phyloP scores from a whole-genome alignment of 2,888 invertebrate genomes.

The Netelia virgata region DNA sequence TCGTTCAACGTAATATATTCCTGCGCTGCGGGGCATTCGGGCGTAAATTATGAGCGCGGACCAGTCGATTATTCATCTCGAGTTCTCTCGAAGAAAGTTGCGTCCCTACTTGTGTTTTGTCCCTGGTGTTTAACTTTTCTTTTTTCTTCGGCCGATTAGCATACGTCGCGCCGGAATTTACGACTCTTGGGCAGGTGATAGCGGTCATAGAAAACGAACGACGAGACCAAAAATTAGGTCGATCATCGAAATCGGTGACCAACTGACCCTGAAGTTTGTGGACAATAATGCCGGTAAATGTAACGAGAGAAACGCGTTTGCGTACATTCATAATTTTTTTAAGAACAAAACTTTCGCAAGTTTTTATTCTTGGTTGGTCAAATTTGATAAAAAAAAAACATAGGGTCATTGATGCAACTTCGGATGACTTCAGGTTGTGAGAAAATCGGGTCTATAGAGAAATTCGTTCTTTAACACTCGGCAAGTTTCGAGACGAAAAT shows the following conservation, averaged over 20 bases:
- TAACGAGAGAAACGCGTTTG: constrained; percentile 11
- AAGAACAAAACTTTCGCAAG: too few relatives aligned
- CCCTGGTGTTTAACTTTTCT: constrained; percentile 25
- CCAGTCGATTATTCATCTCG: constrained; percentile 23
- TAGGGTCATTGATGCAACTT: too few relatives aligned
- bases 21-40: not conserved
- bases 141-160: not conserved
- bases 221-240: constrained; percentile 24
- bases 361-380: too few relatives aligned
- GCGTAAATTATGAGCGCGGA: not conserved
- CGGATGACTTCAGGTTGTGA: too few relatives aligned
- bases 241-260: constrained; percentile 41
- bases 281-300: not conserved
- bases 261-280: constrained; percentile 44
- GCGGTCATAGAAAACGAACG: constrained; percentile 12
- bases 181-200: not conserved
- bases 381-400: too few relatives aligned
- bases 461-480: too few relatives aligned
- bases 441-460: too few relatives aligned
- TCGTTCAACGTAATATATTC: constrained; percentile 5
- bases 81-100: not conserved
- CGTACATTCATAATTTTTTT: too few relatives aligned
- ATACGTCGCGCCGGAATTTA: not conserved
- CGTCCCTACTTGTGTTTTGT: not conserved
- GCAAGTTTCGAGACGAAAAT: too few relatives aligned